phyloP scores from a whole-genome alignment of 2,888 invertebrate genomes.

The Thecophora atra region DNA sequence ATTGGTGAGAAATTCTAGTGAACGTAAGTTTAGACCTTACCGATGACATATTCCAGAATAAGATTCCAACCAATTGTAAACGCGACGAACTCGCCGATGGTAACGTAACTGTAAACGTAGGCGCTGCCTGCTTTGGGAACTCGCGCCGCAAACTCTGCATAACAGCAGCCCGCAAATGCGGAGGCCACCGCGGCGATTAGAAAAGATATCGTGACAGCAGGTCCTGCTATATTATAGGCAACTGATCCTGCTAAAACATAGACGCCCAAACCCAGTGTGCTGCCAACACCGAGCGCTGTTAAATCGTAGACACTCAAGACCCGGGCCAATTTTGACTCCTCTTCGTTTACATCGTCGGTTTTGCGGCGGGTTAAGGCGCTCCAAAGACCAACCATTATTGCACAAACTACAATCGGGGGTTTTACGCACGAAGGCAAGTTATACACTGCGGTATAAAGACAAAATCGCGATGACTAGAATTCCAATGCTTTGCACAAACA shows the following conservation, averaged over 20 bases:
- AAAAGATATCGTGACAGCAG: constrained; percentile 90
- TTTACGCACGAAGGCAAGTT: not conserved
- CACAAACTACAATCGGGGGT: not conserved
- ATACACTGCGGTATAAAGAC: not conserved
- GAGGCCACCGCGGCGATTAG: constrained; percentile 92
- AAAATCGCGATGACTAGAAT: not conserved
- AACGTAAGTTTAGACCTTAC: constrained; percentile 63
- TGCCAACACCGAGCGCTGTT: constrained; percentile 86
- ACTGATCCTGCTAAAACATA: constrained; percentile 93
- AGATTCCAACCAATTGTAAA: constrained; percentile 87
- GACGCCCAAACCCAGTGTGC: constrained; percentile 93
- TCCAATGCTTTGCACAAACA: not conserved
- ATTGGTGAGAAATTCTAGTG: not conserved
- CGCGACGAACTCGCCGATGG: constrained; percentile 81
- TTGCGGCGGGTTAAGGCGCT: constrained; percentile 63
- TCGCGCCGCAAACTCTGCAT: constrained; percentile 83
- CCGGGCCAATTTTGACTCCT: constrained; percentile 69
- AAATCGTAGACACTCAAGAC: constrained; percentile 85
- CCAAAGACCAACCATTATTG: constrained; percentile 49
- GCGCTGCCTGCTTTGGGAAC: constrained; percentile 86
- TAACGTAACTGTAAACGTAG: constrained; percentile 86
- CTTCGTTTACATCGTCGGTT: constrained; percentile 44
- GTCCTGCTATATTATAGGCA: constrained; percentile 87
- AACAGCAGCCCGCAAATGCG: constrained; percentile 85
- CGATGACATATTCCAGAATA: constrained; percentile 81